A percentile compares a stretch with the other conserved stretches of the same genome.
Evolutionary conservation across 1,140 invertebrate species (phyloP).

Genomic region (Caenorhabditis tropicalis): DNA sequence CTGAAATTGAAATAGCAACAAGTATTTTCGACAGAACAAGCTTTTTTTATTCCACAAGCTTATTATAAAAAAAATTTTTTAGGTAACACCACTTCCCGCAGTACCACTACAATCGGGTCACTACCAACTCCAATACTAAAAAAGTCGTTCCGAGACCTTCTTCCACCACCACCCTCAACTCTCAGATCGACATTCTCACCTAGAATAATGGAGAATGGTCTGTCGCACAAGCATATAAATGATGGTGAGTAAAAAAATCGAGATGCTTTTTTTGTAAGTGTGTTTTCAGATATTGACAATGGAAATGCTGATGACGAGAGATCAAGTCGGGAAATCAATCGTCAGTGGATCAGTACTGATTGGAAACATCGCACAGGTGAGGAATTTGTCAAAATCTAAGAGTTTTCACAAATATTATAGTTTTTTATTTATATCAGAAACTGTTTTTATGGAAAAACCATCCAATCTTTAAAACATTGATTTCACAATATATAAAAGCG

Average conservation of each 20-base stretch:
- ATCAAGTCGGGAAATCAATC: slow-evolving; percentile 14
- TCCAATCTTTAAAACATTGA: too few species aligned
- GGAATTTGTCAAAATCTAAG: background rate
- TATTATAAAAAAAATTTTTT: too few species aligned
- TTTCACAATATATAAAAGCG: background rate
- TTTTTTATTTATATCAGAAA: too few species aligned
- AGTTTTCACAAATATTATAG: background rate
- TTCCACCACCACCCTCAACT: background rate
- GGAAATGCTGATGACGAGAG: slow-evolving; percentile 48
- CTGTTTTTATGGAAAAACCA: too few species aligned
- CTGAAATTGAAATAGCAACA: background rate
- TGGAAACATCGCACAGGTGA: slow-evolving; percentile 5
- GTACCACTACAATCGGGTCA: background rate
- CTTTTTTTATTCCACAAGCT: too few species aligned
- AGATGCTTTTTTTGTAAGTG: background rate
- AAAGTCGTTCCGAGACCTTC: slow-evolving; percentile 42
- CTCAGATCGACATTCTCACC: slow-evolving; percentile 21
- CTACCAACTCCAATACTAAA: slow-evolving; percentile 1
- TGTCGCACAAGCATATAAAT: background rate
- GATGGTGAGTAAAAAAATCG: background rate
- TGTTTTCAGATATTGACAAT: slow-evolving; percentile 46
- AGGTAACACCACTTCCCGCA: slow-evolving; percentile 18
- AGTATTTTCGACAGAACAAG: too few species aligned
- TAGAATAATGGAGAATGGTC: slow-evolving; percentile 10
- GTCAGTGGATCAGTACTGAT: slow-evolving; percentile 36